Evolutionary conservation across 2,797 vertebrate species (phyloP).

Genomic region (Ceyx erithaca): DNA sequence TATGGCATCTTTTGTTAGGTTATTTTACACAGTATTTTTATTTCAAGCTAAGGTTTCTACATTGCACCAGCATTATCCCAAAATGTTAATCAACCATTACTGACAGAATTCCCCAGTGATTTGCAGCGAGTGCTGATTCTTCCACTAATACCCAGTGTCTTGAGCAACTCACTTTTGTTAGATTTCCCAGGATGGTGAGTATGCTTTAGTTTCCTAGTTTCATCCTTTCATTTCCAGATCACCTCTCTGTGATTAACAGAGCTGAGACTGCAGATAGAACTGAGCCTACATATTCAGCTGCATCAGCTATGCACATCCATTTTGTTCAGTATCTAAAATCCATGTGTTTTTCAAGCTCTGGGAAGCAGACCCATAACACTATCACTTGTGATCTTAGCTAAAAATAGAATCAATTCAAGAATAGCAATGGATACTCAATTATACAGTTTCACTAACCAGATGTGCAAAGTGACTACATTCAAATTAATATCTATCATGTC

Average conservation of each 20-base stretch:
- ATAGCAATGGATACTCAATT: background rate
- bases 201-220: slow-evolving; percentile 37
- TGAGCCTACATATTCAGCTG: background rate
- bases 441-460: background rate
- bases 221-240: slow-evolving; percentile 43
- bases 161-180: slow-evolving; percentile 58
- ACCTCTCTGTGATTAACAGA: slow-evolving; percentile 43
- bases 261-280: slow-evolving; percentile 24
- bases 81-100: slow-evolving; percentile 36
- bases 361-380: background rate
- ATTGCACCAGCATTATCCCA: slow-evolving; percentile 18
- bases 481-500: background rate
- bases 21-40: slow-evolving; percentile 48
- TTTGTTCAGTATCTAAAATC: slow-evolving; percentile 19
- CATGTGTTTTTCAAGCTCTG: background rate
- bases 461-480: background rate
- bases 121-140: slow-evolving; percentile 11
- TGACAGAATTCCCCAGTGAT: slow-evolving; percentile 10
- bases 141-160: slow-evolving; percentile 24
- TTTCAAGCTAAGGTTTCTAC: slow-evolving; percentile 18
- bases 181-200: slow-evolving; percentile 46
- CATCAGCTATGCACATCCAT: slow-evolving; percentile 7
- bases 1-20: slow-evolving; percentile 37
- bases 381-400: background rate
- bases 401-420: background rate